Percentiles rank a stretch among this genome's conserved stretches.
Conservation (phyloP, 1,140 invertebrate genomes). For the Caenorhabditis briggsae region DNA sequence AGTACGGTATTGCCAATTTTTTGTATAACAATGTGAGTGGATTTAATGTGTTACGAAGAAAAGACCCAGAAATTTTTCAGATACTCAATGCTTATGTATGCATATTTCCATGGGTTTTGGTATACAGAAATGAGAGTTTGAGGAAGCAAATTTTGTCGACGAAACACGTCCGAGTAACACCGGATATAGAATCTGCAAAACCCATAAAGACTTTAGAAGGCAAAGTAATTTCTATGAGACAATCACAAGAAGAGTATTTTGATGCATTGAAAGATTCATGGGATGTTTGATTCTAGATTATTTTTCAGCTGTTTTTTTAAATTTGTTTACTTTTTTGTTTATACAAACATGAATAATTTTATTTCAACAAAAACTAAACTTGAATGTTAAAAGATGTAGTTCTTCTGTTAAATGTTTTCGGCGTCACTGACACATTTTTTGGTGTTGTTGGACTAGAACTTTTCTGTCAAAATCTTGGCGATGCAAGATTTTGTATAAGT, state of each 20-base stretch:
- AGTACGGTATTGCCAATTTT: slow-evolving; percentile 23
- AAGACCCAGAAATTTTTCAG: background rate
- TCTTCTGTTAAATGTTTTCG: background rate
- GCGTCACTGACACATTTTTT: background rate
- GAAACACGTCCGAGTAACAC: background rate
- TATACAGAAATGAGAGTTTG: slow-evolving; percentile 1
- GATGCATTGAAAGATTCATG: slow-evolving; percentile 30
- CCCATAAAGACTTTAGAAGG: slow-evolving; percentile 19
- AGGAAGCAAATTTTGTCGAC: slow-evolving; percentile 9
- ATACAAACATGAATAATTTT: background rate
- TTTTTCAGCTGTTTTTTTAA: too few species aligned
- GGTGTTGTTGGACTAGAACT: background rate
- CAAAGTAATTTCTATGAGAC: slow-evolving; percentile 19
- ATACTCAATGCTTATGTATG: slow-evolving; percentile 27
- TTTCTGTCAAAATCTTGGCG: background rate
- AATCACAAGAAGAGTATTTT: slow-evolving; percentile 23
- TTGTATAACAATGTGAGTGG: slow-evolving; percentile 19
- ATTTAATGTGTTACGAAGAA: too few species aligned
- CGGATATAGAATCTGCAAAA: background rate
- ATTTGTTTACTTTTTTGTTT: background rate
- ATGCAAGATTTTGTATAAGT: background rate
- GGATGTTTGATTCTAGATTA: background rate
- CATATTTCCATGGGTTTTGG: slow-evolving; percentile 22
- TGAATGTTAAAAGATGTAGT: background rate
- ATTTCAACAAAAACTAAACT: background rate